A percentile compares a stretch with the other conserved stretches of the same genome.
Evolutionary conservation across 2,113 vertebrate species (phyloP).

Genomic region (Bucco capensis): DNA sequence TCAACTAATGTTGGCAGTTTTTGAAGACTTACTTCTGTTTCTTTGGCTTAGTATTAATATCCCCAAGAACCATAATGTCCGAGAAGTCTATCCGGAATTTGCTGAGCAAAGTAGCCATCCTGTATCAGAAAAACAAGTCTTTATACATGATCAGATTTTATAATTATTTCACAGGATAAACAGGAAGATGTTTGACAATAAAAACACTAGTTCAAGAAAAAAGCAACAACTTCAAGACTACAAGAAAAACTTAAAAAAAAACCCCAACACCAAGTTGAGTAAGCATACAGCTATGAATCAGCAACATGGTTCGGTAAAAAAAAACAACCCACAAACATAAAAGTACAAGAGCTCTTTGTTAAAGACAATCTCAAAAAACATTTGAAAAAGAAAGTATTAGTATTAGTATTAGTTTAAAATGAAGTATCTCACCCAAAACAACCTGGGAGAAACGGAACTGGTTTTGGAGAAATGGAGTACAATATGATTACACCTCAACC

Average conservation of each 20-base stretch:
- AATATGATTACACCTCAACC: not conserved
- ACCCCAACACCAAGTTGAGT: not conserved
- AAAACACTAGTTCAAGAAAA: not conserved
- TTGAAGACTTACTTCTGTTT: slow-evolving; percentile 89
- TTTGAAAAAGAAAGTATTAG: not conserved
- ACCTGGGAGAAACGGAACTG: not conserved
- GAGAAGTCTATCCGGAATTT: slow-evolving; percentile 99
- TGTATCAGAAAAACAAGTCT: slow-evolving; percentile 46
- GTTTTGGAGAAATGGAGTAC: not conserved
- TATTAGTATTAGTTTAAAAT: not conserved
- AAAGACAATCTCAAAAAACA: not conserved
- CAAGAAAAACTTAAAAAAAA: not conserved
- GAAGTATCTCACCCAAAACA: not conserved
- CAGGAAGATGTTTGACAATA: not conserved
- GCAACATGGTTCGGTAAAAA: not conserved
- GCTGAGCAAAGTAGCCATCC: slow-evolving; percentile 97
- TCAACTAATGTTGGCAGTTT: not conserved
- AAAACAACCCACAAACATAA: too few relatives aligned
- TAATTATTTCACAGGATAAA: not conserved
- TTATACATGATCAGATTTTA: not conserved
- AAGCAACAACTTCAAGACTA: not conserved
- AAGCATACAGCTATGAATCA: not conserved
- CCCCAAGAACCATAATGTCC: slow-evolving; percentile 94
- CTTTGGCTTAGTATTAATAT: slow-evolving; percentile 97
- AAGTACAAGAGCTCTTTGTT: not conserved